Percentiles rank a stretch among this genome's conserved stretches.
Evolutionary conservation across 2,113 vertebrate genomes (phyloP).

Genomic region (Malurus elegans): DNA sequence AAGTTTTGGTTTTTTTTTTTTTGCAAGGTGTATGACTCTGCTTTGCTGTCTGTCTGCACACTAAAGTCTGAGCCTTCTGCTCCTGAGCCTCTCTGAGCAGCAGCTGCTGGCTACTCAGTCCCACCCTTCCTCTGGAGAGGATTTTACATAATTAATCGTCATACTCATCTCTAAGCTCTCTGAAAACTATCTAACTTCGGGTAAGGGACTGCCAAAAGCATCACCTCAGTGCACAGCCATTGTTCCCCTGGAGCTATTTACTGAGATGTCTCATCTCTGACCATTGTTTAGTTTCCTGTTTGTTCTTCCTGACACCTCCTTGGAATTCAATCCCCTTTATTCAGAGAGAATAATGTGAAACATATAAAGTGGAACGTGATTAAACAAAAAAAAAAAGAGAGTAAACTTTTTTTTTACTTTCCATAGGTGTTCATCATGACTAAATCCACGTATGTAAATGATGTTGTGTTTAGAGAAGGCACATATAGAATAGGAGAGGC

Average conservation of each 20-base stretch:
- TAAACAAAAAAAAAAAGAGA: no score
- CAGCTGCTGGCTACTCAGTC: neutral
- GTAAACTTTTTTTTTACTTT: neutral
- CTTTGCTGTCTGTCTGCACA: neutral
- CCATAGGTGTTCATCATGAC: neutral
- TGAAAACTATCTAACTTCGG: neutral
- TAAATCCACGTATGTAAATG: neutral
- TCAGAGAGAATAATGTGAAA: neutral
- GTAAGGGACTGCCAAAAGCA: neutral
- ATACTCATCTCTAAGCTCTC: neutral
- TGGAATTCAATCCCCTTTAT: neutral
- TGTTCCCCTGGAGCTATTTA: neutral
- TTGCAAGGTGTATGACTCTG: neutral
- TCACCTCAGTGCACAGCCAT: neutral
- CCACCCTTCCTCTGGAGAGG: neutral
- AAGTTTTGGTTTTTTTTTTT: fast-evolving
- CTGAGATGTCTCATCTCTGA: neutral
- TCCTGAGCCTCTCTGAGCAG: neutral
- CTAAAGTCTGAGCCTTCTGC: neutral
- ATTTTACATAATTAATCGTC: neutral
- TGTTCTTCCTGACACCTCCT: neutral
- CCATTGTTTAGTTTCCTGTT: constrained; percentile 30
- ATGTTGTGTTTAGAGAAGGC: neutral
- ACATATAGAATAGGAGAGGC: neutral
- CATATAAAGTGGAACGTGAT: neutral